Percentiles rank a stretch among this genome's conserved stretches.
Evolutionary conservation across 2,888 invertebrate genomes (phyloP).

Genomic region (Chrysodeixis includens): DNA sequence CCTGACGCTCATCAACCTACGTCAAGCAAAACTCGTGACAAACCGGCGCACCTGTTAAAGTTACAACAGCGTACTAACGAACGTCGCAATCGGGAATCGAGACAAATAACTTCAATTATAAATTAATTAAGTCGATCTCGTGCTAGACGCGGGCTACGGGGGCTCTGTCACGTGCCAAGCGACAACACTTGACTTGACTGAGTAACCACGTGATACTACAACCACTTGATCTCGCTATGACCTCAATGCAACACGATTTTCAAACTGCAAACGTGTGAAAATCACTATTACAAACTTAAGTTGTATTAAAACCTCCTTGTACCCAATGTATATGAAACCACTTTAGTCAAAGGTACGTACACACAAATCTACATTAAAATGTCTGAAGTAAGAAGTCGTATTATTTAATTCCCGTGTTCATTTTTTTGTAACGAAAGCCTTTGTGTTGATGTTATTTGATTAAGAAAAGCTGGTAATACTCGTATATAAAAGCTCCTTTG

Average conservation of each 20-base stretch:
- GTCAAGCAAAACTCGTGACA: constrained; percentile 1
- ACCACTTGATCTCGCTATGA: constrained; percentile 16
- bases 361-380: background rate
- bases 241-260: constrained; percentile 10
- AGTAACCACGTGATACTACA: constrained; percentile 29
- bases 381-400: background rate
- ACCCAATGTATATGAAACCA: background rate
- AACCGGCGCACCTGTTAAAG: background rate
- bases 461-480: background rate
- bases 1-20: background rate
- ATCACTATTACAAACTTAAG: background rate
- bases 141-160: constrained; percentile 16
- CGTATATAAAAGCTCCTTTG: background rate
- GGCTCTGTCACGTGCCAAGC: constrained; percentile 37
- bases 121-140: constrained; percentile 53
- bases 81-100: constrained; percentile 15
- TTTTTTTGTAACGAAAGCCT: background rate
- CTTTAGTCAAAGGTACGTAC: background rate
- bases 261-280: background rate
- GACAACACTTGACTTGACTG: constrained; percentile 12
- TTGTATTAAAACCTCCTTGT: background rate
- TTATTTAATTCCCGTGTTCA: background rate
- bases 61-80: constrained; percentile 9
- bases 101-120: constrained; percentile 52
- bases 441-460: background rate